These are phyloP conservation scores for Ormyrus rosae DNA, from an alignment of 2,888 invertebrate genomes.

Conservation along the genomic window DNA sequence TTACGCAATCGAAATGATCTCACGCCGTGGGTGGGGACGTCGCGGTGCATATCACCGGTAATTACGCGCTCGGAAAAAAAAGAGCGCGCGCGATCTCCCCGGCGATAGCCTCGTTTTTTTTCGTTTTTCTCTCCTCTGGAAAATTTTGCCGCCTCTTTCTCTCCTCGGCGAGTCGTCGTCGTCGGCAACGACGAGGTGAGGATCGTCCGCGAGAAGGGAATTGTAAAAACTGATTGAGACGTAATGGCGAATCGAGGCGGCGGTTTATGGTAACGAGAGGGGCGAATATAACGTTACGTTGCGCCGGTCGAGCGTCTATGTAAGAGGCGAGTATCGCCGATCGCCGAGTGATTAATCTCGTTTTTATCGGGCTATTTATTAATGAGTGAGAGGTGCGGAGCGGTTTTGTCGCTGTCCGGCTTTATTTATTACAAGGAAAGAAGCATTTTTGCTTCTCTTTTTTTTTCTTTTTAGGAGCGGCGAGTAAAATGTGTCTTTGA, in stretches of 20 bases:
- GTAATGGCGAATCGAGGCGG: background rate
- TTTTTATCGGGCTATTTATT: too few species aligned
- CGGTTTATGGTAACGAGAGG: background rate
- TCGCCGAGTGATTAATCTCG: too few species aligned
- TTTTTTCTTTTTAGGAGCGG: slow-evolving; percentile 12
- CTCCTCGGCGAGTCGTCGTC: background rate
- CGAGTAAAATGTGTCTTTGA: slow-evolving; percentile 32
- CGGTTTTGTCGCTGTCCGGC: too few species aligned
- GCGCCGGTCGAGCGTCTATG: too few species aligned
- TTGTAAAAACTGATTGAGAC: background rate
- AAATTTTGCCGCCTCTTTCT: slow-evolving; percentile 19
- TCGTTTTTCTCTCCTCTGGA: slow-evolving; percentile 20
- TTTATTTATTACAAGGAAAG: background rate
- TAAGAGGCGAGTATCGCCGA: too few species aligned
- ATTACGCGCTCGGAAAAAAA: slow-evolving; percentile 30
- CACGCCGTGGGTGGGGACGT: slow-evolving; percentile 71
- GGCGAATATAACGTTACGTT: background rate
- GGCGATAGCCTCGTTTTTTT: slow-evolving; percentile 46
- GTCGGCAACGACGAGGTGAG: slow-evolving; percentile 10
- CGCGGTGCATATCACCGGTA: slow-evolving; percentile 54
- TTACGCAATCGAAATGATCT: slow-evolving; percentile 74
- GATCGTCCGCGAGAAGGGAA: slow-evolving; percentile 3
- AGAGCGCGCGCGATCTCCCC: slow-evolving; percentile 9
- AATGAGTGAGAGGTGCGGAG: too few species aligned
- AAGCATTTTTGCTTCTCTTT: slow-evolving; percentile 27